Base-by-base conservation (phyloP, 2,797 vertebrate species). In the Coccyzus lansbergi region DNA sequence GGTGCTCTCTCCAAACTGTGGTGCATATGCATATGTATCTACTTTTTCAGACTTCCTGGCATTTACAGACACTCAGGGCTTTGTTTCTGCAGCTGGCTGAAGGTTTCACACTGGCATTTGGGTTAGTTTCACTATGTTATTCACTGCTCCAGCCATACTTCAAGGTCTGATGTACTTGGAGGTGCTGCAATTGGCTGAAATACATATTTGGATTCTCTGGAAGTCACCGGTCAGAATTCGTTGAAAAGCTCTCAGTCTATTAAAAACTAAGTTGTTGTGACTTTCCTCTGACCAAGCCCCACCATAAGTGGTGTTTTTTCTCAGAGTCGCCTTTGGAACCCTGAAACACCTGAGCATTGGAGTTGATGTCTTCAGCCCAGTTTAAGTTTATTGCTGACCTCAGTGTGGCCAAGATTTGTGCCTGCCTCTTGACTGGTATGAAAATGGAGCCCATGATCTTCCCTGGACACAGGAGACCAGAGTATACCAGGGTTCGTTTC, bases 81-180 rank as follows among this genome's bases (percentile, higher is more conserved):
- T 91, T 90, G 90, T 92, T 72, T 72, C 86, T 88, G 86, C 71
- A 80, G 64, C 86, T 93, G 89, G 77, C 80, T 89, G 72, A 24
- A 88, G 74, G 85, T 88, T 67, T 69, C 85, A 46, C 0, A 1
- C 44, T 93, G 74, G 88, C 67, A 33, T 52, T 58, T 22, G 74
- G 58, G 79, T 38, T 56, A 52, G 80, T 42, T 83, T 82, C 25
- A 2, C 44, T 21, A 44, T 2, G 20, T 71, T 83, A 69, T 38
- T 95, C 77, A 26, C 59, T 59, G 33, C 59, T 86, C 15, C 81
- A 84, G 71, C 64, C 4, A 1, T 14, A 14, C 67, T 56, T 67
- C 59, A 49, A 59, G 70, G 52, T 33, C 65, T 82, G 64, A 42
- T 31, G 63, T 40, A 63, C 63, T 82, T 77, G 72, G 38, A 78